phyloP scores from a whole-genome alignment of 2,113 vertebrate genomes.

The Strix aluco region DNA sequence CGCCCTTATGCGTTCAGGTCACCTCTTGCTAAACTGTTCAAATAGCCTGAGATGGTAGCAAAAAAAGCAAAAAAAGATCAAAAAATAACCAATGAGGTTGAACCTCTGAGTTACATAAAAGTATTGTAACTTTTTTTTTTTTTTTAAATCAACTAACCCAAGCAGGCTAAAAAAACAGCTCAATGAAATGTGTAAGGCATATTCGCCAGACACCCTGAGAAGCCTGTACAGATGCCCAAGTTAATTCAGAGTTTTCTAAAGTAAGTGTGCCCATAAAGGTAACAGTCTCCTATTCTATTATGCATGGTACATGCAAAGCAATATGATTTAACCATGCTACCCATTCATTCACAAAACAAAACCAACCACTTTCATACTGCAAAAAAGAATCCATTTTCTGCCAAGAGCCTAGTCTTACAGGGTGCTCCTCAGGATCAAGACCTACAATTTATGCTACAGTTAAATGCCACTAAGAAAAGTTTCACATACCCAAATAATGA shows the following conservation, averaged over 20 bases:
- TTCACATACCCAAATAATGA: not conserved
- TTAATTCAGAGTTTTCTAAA: not conserved
- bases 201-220: not conserved
- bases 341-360: not conserved
- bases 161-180: not conserved
- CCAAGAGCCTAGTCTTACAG: not conserved
- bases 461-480: not conserved
- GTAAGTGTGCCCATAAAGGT: not conserved
- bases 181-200: not conserved
- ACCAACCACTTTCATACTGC: not conserved
- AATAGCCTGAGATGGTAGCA: not conserved
- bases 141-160: not conserved
- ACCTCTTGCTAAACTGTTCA: not conserved
- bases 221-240: not conserved
- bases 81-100: not conserved
- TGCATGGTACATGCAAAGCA: not conserved
- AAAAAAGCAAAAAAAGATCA: not conserved
- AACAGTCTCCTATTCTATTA: not conserved
- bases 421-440: not conserved
- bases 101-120: not conserved
- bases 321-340: fast-evolving
- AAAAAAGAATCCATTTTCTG: not conserved
- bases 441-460: not conserved
- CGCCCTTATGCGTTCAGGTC: not conserved
- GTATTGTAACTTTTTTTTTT: not conserved